Conservation (phyloP, 2,113 vertebrate species). For the Pseudorasbora parva region DNA sequence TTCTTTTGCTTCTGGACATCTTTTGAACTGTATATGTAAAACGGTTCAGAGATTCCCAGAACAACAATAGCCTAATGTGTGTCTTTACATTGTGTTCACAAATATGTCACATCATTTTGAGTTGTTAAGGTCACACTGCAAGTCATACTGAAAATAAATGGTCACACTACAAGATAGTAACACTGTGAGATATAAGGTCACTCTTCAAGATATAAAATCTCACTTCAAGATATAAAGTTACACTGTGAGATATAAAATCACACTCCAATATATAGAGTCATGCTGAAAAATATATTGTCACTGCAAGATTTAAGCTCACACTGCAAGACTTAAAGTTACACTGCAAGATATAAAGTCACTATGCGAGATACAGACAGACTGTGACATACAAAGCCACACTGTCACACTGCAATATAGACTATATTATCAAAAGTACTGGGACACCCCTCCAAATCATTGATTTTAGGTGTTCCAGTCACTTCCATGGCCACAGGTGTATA, state of each 20-base stretch:
- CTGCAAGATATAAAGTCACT: too few relatives aligned
- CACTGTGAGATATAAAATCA: neutral
- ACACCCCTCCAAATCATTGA: too few relatives aligned
- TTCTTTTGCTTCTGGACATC: slow-evolving; percentile 2
- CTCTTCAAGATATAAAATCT: neutral
- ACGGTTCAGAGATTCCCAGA: slow-evolving; percentile 30
- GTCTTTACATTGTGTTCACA: slow-evolving; percentile 14
- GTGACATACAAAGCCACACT: too few relatives aligned
- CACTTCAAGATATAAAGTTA: neutral
- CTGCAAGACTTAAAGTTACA: too few relatives aligned
- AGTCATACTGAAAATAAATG: neutral
- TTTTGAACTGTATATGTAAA: slow-evolving; percentile 17
- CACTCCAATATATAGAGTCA: too few relatives aligned
- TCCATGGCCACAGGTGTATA: too few relatives aligned
- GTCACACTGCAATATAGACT: too few relatives aligned
- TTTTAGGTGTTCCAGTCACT: too few relatives aligned
- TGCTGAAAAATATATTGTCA: too few relatives aligned
- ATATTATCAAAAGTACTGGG: too few relatives aligned
- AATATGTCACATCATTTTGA: slow-evolving; percentile 6
- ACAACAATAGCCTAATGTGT: slow-evolving; percentile 8
- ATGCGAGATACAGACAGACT: too few relatives aligned
- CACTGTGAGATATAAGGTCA: neutral
- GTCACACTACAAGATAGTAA: neutral
- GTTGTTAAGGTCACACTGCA: neutral
- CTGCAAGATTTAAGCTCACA: too few relatives aligned